A percentile compares a stretch with the other conserved stretches of the same genome.
Conservation (phyloP, 2,797 vertebrate species). For the Muscicapa striata region DNA sequence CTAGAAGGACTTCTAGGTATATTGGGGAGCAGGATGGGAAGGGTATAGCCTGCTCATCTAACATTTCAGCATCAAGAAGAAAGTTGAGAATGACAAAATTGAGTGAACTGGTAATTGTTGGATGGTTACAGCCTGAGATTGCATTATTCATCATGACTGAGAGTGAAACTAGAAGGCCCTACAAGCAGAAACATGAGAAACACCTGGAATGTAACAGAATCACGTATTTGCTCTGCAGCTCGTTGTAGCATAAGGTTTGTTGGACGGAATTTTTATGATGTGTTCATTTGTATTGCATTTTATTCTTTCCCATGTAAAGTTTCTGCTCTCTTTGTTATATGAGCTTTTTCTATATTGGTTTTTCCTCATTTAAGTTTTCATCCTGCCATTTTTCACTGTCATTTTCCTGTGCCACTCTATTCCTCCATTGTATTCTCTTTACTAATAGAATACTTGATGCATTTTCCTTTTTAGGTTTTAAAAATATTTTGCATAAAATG, state of each 20-base stretch:
- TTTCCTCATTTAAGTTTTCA: background rate
- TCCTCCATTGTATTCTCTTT: background rate
- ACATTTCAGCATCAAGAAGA: background rate
- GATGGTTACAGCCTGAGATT: background rate
- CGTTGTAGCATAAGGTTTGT: background rate
- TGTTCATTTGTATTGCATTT: background rate
- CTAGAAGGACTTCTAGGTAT: background rate
- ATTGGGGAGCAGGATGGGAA: background rate
- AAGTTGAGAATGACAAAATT: background rate
- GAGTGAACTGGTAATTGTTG: background rate
- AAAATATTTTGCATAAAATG: background rate
- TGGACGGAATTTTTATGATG: background rate
- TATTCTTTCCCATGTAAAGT: background rate
- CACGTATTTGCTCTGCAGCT: background rate
- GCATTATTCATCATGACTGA: background rate
- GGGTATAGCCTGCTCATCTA: background rate
- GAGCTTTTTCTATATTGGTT: background rate
- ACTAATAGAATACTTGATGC: background rate
- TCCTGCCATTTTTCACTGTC: background rate
- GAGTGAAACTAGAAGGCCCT: background rate
- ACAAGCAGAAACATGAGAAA: background rate
- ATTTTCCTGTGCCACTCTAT: background rate
- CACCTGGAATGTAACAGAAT: background rate
- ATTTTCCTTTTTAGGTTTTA: background rate
- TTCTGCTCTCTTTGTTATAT: background rate